Evolutionary conservation across 2,888 invertebrate genomes (phyloP).

Genomic region (Lysandra bellargus): DNA sequence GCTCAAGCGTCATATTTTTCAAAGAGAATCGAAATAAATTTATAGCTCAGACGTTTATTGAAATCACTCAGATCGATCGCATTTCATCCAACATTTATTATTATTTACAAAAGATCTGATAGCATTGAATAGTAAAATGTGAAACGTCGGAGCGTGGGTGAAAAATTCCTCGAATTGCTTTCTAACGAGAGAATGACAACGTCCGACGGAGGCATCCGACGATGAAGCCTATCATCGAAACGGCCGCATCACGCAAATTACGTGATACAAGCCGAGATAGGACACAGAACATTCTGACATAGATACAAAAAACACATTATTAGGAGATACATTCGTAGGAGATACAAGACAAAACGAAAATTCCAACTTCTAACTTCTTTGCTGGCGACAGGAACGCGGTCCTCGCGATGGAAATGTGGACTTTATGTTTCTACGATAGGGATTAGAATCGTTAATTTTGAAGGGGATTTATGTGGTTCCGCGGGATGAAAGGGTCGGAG

Average conservation of each 20-base stretch:
- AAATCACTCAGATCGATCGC: conserved; percentile 45
- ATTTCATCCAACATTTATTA: neutral
- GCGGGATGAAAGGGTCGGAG: conserved; percentile 51
- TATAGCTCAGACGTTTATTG: conserved; percentile 48
- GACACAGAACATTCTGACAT: conserved; percentile 52
- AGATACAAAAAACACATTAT: conserved; percentile 58
- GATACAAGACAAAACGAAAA: conserved; percentile 53
- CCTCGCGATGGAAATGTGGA: conserved; percentile 40
- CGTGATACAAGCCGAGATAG: conserved; percentile 56
- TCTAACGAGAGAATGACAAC: conserved; percentile 62
- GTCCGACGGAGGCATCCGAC: conserved; percentile 52
- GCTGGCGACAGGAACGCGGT: neutral
- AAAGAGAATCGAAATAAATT: neutral
- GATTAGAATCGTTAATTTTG: conserved; percentile 42
- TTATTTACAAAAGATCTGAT: conserved; percentile 61
- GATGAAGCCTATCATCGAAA: conserved; percentile 65
- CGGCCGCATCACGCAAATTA: conserved; percentile 74
- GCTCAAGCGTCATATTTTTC: neutral
- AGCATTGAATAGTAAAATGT: conserved; percentile 64
- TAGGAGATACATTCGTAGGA: conserved; percentile 49
- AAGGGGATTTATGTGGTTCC: conserved; percentile 51
- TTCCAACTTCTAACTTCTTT: conserved; percentile 49
- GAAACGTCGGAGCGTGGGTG: conserved; percentile 58
- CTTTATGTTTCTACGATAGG: conserved; percentile 40
- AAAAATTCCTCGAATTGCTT: conserved; percentile 61